phyloP scores from a whole-genome alignment of 2,113 vertebrate genomes.

The Xenotilapia caudafasciata region DNA sequence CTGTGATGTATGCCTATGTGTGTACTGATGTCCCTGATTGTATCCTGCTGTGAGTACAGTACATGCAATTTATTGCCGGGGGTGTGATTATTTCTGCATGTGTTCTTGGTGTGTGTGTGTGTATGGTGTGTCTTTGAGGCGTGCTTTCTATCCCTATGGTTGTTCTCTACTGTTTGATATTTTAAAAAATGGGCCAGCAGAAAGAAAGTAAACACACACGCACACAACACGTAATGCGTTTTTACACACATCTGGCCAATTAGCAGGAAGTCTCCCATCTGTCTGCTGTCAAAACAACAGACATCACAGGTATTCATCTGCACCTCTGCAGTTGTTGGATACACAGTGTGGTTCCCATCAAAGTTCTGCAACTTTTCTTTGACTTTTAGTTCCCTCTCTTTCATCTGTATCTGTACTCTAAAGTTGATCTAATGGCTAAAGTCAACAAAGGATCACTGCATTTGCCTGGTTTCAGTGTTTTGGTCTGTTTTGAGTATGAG shows the following conservation, averaged over 20 bases:
- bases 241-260: conserved; percentile 23
- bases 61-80: background rate
- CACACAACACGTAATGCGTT: background rate
- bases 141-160: background rate
- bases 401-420: background rate
- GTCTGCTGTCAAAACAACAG: conserved; percentile 47
- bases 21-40: background rate
- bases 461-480: background rate
- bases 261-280: conserved; percentile 26
- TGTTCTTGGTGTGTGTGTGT: background rate
- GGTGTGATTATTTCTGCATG: background rate
- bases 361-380: background rate
- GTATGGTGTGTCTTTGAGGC: background rate
- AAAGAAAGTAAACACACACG: background rate
- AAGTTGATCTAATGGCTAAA: background rate
- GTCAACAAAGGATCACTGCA: background rate
- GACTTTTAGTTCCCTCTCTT: background rate
- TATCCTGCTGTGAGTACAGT: background rate
- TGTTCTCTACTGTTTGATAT: background rate
- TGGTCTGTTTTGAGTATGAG: background rate
- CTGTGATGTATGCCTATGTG: background rate
- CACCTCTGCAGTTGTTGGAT: background rate
- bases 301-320: background rate
- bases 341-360: background rate
- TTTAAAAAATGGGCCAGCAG: background rate